These are phyloP conservation scores for Amphimedon queenslandica DNA, from an alignment of 37 sponge, comb jelly and placozoan genomes.

Conservation along the genomic window DNA sequence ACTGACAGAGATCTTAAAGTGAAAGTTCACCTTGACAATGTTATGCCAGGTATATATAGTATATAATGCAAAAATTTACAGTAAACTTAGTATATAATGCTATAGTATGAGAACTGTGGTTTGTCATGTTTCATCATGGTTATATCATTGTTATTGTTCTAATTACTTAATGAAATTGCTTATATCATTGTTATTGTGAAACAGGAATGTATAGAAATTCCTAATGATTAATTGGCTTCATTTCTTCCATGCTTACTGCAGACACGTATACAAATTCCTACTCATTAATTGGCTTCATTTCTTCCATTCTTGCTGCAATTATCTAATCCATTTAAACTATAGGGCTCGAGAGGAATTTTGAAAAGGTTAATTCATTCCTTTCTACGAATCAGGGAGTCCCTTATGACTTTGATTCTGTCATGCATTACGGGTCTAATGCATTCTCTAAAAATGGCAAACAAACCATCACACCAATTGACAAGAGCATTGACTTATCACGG, in stretches of 20 bases:
- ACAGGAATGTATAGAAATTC: too few relatives aligned
- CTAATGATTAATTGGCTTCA: too few relatives aligned
- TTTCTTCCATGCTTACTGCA: too few relatives aligned
- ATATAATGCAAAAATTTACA: too few relatives aligned
- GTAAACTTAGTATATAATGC: too few relatives aligned
- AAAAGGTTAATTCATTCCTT: conserved; percentile 9
- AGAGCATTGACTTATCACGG: not conserved
- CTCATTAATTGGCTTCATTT: not conserved
- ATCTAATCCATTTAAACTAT: not conserved
- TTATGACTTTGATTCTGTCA: conserved; percentile 73
- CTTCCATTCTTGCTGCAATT: not conserved
- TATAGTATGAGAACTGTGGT: not conserved
- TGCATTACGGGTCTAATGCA: conserved; percentile 75
- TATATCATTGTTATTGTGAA: too few relatives aligned
- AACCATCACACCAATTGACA: conserved; percentile 46
- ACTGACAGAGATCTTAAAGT: conserved; percentile 75
- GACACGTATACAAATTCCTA: not conserved
- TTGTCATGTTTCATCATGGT: not conserved
- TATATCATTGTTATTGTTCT: too few relatives aligned
- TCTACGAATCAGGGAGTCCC: conserved; percentile 56
- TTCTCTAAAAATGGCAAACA: conserved; percentile 57
- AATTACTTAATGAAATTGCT: too few relatives aligned
- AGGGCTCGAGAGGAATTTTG: conserved; percentile 60
- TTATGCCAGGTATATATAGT: conserved; percentile 46
- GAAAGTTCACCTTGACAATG: conserved; percentile 34